Evolutionary conservation across 2,113 vertebrate genomes (phyloP).

Genomic region (Beaufortia kweichowensis): DNA sequence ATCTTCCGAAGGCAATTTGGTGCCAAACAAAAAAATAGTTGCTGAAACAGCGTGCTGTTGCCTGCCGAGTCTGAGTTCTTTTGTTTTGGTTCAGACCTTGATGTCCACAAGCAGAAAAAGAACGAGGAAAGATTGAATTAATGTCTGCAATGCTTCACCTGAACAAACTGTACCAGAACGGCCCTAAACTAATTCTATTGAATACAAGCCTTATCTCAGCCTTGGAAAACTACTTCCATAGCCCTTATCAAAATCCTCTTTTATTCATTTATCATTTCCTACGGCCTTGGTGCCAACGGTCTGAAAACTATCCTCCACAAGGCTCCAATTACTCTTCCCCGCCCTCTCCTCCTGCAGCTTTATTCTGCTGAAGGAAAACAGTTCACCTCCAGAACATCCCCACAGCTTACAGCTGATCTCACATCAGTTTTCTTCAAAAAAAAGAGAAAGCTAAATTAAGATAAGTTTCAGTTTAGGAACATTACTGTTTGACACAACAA

Average conservation of each 20-base stretch:
- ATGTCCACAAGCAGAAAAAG: conserved; percentile 1
- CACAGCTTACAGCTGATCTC: neutral
- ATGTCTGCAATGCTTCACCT: conserved; percentile 28
- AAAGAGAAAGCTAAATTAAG: no score
- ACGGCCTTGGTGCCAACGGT: conserved; percentile 26
- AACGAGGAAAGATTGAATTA: conserved; percentile 6
- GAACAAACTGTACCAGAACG: conserved; percentile 40
- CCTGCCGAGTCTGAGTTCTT: neutral
- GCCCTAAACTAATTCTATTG: conserved; percentile 44
- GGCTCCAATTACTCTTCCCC: conserved; percentile 32
- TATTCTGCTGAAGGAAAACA: conserved; percentile 9
- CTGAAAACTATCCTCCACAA: conserved; percentile 34
- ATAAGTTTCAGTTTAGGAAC: no score
- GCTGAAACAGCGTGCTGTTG: neutral
- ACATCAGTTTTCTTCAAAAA: neutral
- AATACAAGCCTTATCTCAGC: conserved; percentile 54
- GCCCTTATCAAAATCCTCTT: conserved; percentile 54
- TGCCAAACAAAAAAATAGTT: neutral
- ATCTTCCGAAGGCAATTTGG: neutral
- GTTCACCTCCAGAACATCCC: conserved; percentile 5
- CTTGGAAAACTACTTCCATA: conserved; percentile 50
- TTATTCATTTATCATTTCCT: conserved; percentile 57
- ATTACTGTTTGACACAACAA: no score
- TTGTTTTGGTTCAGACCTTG: conserved; percentile 16
- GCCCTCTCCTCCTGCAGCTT: neutral